Percentiles rank a stretch among this genome's conserved stretches.
Conservation (phyloP, 2,797 vertebrate species). For the Coreius guichenoti region DNA sequence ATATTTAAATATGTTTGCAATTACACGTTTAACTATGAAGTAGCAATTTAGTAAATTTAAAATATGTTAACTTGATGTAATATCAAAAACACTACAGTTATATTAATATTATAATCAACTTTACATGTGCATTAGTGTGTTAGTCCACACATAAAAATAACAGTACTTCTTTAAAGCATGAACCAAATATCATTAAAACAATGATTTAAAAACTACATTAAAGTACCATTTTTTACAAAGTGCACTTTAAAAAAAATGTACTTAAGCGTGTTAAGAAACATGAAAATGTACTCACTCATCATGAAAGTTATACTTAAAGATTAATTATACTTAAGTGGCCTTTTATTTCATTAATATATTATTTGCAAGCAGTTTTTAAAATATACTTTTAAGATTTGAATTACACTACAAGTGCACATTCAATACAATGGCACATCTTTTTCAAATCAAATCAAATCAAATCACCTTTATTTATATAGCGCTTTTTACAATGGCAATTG, state of each 20-base stretch:
- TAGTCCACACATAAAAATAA: not conserved
- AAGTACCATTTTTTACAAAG: not conserved
- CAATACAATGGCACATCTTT: not conserved
- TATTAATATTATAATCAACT: not conserved
- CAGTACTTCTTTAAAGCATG: not conserved
- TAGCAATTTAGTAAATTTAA: not conserved
- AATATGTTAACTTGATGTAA: not conserved
- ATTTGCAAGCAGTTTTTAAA: not conserved
- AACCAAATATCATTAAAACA: not conserved
- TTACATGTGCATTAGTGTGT: slow-evolving; percentile 9
- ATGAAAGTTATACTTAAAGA: too few species aligned
- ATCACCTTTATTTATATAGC: too few species aligned
- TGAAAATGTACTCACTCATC: not conserved
- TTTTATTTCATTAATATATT: not conserved
- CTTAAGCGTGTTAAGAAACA: not conserved
- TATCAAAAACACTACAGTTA: not conserved
- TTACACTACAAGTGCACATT: too few species aligned
- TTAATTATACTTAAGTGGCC: not conserved
- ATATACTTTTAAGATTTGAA: not conserved
- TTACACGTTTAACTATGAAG: not conserved
- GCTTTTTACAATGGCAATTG: too few species aligned
- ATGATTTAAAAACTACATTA: not conserved
- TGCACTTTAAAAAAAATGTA: not conserved
- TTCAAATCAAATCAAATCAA: too few species aligned
- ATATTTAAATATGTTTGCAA: not conserved